Base-by-base conservation (phyloP, 2,797 vertebrate genomes). In the Morus bassanus region DNA sequence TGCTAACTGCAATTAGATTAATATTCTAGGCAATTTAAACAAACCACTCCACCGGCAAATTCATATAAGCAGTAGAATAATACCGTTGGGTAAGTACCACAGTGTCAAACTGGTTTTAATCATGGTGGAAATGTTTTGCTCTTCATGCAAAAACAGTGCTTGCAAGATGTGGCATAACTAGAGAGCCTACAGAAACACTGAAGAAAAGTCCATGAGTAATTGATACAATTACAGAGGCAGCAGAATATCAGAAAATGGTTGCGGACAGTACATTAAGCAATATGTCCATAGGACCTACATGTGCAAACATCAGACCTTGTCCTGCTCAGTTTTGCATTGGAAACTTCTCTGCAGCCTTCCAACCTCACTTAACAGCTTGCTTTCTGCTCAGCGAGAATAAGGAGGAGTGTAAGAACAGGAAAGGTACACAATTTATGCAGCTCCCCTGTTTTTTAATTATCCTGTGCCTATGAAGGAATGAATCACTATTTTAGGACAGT, bases 1-100 rank as follows among this genome's bases (percentile, higher is more conserved):
- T 82, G 50, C 37, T 97, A 97, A 95, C 61, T 93, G 79, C n/a
- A 60, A 15, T 91, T 80, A 81, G 72, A 96, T 86, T 93, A 91
- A 93, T 93, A 93, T 89, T 79, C 88, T 72, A 88, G 63, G 82
- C 91, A 96, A 95, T 83, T 74, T 73, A 77, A 94, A 46, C 31
- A 89, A 87, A 95, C 51, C 54, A 64, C 18, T 92, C 23, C 2
- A 8, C 50, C 83, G n/a, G 54, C 61, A 95, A 95, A 96, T 68
- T 91, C 60, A 90, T 74, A 45, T 63, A 93, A 90, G 75, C 53
- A 69, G 73, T 28, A 91, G 30, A 88, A 73, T 70, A 95, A 92
- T 81, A 57, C 64, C 41, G 85, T 8, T 70, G 69, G 92, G 77
- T 22, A 89, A 88, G 70, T 56, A 89, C 59, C 68, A 76, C 45